These are phyloP conservation scores for Numenius arquata DNA, from an alignment of 2,113 vertebrate genomes.

Conservation along the genomic window DNA sequence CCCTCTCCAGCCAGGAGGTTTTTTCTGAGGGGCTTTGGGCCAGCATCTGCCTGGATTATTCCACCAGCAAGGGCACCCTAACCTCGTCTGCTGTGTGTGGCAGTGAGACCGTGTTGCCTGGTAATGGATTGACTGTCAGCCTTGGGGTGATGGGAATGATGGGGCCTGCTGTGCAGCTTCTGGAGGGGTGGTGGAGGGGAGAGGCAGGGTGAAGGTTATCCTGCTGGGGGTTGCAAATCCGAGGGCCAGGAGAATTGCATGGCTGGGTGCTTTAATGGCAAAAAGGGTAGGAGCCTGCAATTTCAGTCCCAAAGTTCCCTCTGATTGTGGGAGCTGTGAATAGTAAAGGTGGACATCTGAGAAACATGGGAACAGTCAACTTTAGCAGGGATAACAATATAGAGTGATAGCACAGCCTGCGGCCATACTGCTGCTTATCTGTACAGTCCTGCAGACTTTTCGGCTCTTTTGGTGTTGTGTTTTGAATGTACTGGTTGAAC, in stretches of 20 bases:
- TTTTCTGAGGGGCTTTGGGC: not conserved
- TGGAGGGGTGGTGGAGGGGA: not conserved
- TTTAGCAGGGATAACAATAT: not conserved
- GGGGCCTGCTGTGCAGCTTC: not conserved
- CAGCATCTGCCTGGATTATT: accelerated
- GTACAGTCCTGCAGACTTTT: not conserved
- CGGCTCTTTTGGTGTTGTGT: not conserved
- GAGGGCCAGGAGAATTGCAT: not conserved
- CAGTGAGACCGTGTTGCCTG: not conserved
- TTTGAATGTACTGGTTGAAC: not conserved
- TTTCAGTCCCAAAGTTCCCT: not conserved
- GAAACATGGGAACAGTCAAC: not conserved
- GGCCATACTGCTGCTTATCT: not conserved
- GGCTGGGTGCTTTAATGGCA: not conserved
- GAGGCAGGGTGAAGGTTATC: not conserved
- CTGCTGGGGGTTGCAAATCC: accelerated
- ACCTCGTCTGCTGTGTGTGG: accelerated
- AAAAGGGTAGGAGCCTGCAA: not conserved
- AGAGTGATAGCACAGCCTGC: not conserved
- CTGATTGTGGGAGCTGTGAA: not conserved
- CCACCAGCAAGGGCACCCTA: not conserved
- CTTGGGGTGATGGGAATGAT: not conserved
- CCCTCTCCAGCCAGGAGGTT: not conserved
- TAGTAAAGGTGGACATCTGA: not conserved
- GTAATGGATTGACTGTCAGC: not conserved